phyloP scores from a whole-genome alignment of 2,888 invertebrate genomes.

The Zonitis immaculata region DNA sequence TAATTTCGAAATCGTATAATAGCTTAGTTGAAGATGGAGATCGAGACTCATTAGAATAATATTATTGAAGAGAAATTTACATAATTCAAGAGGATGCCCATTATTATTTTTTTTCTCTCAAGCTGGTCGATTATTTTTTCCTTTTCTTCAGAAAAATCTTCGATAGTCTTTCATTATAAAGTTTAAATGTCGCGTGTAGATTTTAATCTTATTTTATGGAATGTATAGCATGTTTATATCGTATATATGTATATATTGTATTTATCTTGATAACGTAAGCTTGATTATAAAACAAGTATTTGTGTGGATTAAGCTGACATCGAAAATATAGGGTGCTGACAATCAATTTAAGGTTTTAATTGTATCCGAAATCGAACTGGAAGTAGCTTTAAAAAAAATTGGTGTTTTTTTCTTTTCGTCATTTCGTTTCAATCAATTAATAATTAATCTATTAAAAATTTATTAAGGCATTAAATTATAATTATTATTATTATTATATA shows the following conservation, averaged over 20 bases:
- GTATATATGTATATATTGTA: no score
- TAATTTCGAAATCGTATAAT: not conserved
- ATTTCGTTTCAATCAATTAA: not conserved
- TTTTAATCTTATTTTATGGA: slow-evolving; percentile 27
- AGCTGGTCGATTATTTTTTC: not conserved
- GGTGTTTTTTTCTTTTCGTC: no score
- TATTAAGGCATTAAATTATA: no score
- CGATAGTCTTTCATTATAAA: slow-evolving; percentile 19
- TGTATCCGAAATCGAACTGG: slow-evolving; percentile 5
- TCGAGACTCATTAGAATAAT: slow-evolving; percentile 7
- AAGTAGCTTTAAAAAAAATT: not conserved
- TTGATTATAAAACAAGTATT: slow-evolving; percentile 26
- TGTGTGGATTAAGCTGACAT: slow-evolving; percentile 22
- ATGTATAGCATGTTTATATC: slow-evolving; percentile 30
- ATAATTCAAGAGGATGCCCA: slow-evolving; percentile 14
- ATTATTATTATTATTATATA: no score
- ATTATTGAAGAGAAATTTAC: slow-evolving; percentile 20
- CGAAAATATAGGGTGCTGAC: slow-evolving; percentile 25
- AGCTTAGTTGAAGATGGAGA: slow-evolving; percentile 1
- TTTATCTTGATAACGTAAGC: slow-evolving; percentile 27
- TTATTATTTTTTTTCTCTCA: slow-evolving; percentile 9
- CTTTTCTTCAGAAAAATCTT: not conserved
- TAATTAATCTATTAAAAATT: not conserved
- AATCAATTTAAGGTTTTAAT: slow-evolving; percentile 25
- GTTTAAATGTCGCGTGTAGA: slow-evolving; percentile 29